These are phyloP conservation scores for Grallaria varia DNA, from an alignment of 2,113 vertebrate genomes.

Conservation along the genomic window DNA sequence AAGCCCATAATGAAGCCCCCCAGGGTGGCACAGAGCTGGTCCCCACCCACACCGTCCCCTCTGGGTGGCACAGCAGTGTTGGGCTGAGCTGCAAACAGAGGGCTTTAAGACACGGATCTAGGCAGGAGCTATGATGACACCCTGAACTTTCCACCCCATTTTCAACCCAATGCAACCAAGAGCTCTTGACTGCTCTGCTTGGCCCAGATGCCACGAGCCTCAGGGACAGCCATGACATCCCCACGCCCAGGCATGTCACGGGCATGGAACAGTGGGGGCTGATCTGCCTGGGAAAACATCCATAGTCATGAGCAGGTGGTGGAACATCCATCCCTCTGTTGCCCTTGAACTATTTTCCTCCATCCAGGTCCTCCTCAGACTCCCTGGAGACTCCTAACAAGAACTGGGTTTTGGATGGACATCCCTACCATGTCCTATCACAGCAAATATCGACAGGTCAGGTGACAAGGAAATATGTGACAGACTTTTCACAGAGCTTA, in stretches of 20 bases:
- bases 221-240: not conserved
- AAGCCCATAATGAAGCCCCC: not conserved
- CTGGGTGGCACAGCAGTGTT: not conserved
- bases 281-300: not conserved
- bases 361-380: not conserved
- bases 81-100: not conserved
- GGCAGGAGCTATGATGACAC: not conserved
- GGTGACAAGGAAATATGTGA: not conserved
- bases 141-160: not conserved
- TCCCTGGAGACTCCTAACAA: not conserved
- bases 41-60: fast-evolving
- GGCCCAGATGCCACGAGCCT: not conserved
- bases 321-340: not conserved
- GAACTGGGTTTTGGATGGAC: not conserved
- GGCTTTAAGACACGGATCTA: not conserved
- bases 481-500: not conserved
- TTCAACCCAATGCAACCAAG: not conserved
- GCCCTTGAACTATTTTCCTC: not conserved
- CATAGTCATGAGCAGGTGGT: not conserved
- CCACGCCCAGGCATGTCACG: not conserved
- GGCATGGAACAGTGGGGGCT: not conserved
- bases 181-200: not conserved
- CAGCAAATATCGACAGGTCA: not conserved
- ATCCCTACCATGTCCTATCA: not conserved
- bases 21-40: not conserved